Percentiles rank a stretch among this genome's conserved stretches.
Conservation (phyloP, 2,113 vertebrate genomes). For the Coreoperca whiteheadi region DNA sequence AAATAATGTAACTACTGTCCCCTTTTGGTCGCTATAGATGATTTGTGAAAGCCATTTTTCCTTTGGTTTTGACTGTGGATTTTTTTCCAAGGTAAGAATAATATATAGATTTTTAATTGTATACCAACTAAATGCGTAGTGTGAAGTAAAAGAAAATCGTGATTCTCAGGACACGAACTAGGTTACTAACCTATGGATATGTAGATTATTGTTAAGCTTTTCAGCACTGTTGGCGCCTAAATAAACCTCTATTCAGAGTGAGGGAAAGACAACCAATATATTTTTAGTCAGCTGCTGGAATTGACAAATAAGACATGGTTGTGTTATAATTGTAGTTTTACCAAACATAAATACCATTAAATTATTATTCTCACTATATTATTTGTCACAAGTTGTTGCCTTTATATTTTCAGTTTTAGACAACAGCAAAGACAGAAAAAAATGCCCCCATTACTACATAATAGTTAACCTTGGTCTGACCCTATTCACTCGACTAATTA, state of each 20-base stretch:
- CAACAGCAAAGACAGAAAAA: not conserved
- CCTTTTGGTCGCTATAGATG: not conserved
- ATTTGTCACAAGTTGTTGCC: constrained; percentile 1
- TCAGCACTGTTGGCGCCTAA: not conserved
- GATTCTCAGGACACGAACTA: constrained; percentile 18
- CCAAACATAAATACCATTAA: not conserved
- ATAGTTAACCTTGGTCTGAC: constrained; percentile 46
- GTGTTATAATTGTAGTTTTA: constrained; percentile 15
- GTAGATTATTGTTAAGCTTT: constrained; percentile 1
- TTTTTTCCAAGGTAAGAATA: not conserved
- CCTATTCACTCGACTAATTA: constrained; percentile 42
- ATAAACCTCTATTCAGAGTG: constrained; percentile 2
- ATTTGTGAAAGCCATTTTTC: not conserved
- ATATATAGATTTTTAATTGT: not conserved
- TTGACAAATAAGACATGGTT: not conserved
- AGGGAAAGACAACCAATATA: not conserved
- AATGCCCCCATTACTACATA: constrained; percentile 26
- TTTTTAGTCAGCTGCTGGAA: not conserved
- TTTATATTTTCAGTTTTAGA: constrained; percentile 12
- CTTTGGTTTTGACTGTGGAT: not conserved
- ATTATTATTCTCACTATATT: not conserved
- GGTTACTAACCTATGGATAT: constrained; percentile 2
- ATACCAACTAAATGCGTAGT: not conserved
- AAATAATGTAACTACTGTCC: not conserved
- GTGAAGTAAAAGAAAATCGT: not conserved